phyloP scores from a whole-genome alignment of 35 echinoderm and acorn worm species.

The Strongylocentrotus purpuratus region DNA sequence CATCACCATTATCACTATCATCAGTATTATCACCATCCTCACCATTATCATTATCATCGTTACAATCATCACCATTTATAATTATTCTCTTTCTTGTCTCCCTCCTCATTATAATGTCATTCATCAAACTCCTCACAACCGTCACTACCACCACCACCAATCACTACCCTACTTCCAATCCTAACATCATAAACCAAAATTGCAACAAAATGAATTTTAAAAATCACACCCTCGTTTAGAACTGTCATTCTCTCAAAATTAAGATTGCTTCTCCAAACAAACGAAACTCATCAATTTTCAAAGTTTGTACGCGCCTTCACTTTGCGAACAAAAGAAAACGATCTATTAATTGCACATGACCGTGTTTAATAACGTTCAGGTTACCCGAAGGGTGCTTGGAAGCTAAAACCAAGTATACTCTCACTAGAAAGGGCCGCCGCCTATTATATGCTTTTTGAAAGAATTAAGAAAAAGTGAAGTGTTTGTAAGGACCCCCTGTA shows the following conservation, averaged over 20 bases:
- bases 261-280: neutral
- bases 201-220: neutral
- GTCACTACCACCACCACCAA: neutral
- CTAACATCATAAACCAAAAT: neutral
- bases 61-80: neutral
- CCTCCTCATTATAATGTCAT: neutral
- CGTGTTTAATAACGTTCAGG: constrained; percentile 37
- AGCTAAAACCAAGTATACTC: neutral
- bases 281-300: constrained; percentile 17
- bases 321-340: constrained; percentile 39
- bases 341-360: constrained; percentile 48
- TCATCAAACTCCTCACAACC: neutral
- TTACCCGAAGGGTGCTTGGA: constrained; percentile 6
- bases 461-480: constrained; percentile 1
- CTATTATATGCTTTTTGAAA: neutral
- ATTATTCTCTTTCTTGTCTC: neutral
- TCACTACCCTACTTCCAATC: neutral
- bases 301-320: neutral
- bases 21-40: neutral
- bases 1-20: neutral
- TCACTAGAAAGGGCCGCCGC: neutral
- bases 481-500: constrained; percentile 9
- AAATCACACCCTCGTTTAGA: neutral
- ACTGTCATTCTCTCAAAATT: neutral
- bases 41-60: neutral